These are phyloP conservation scores for Chaetophractus vellerosus DNA, from an alignment of 2,797 vertebrate species.

Conservation along the genomic window DNA sequence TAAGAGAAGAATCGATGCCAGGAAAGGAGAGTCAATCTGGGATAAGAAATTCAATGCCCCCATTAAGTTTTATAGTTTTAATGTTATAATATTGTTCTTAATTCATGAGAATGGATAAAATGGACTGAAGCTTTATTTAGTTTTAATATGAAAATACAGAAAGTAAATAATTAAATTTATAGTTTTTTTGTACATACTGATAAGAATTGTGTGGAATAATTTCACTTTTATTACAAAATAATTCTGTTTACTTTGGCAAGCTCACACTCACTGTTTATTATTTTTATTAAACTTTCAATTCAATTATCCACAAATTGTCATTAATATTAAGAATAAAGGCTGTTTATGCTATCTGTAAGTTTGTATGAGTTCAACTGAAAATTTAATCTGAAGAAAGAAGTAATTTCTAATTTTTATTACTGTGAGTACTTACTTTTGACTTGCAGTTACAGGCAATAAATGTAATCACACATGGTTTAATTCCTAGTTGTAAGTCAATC, in stretches of 20 bases:
- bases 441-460: background rate
- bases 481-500: background rate
- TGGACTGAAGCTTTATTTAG: background rate
- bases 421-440: background rate
- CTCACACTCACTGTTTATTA: background rate
- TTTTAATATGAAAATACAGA: background rate
- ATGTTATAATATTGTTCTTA: background rate
- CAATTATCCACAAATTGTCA: background rate
- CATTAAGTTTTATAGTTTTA: background rate
- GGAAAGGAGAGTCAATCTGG: background rate
- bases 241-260: background rate
- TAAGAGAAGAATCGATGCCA: background rate
- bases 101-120: background rate
- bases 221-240: slow-evolving; percentile 3
- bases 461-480: background rate
- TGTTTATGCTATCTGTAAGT: background rate
- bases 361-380: background rate
- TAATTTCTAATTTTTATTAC: background rate
- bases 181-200: background rate
- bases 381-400: background rate
- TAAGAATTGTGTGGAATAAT: background rate
- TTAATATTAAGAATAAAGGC: background rate
- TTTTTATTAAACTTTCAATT: background rate
- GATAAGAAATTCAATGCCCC: background rate
- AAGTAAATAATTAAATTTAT: background rate